Evolutionary conservation across 2,888 invertebrate species (phyloP), one percentile per base, ranked within the genome.

Genomic region (Diloba caeruleocephala): DNA sequence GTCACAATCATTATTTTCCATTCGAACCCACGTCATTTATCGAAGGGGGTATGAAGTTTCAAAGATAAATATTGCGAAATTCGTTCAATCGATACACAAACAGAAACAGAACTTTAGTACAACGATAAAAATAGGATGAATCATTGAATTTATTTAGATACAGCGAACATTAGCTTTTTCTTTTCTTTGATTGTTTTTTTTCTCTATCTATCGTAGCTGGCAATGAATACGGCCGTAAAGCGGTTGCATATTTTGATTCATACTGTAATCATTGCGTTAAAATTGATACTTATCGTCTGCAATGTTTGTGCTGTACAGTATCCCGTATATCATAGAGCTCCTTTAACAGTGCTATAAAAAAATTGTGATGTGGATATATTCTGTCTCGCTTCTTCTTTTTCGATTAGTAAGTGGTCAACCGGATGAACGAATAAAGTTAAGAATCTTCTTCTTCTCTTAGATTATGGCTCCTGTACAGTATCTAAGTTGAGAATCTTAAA

Each of bases 1-100:
- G 32, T 31, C 23, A 10, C 12, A 37, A 48, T 62, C 14, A 45
- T 50, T 62, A 10, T 53, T 46, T 43, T 42, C 44, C 15, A 48
- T 52, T 29, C 34, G 15, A 37, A 23, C 34, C 49, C 41, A 9
- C 34, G 46, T 46, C 46, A 36, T 38, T 56, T 42, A 31, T 34
- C 32, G n/a, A n/a, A n/a, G 13, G 31, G 14, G 19, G 5, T 39
- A 28, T 29, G 32, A 36, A 12, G 19, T 44, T 28, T 13, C 44
- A 14, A 36, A 37, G 21, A 37, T 15, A n/a, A 12, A 17, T 19
- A 25, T 14, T 25, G 14, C 10, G 15, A 21, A 21, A 21, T 25
- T 33, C 7, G 8, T 31, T 25, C 23, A 5, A 46, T 32, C n/a
- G 26, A 13, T 19, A 19, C 38, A 13, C 31, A 39, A 21, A 48